phyloP scores from a whole-genome alignment of 2,113 vertebrate genomes.

The Amphiprion percula region DNA sequence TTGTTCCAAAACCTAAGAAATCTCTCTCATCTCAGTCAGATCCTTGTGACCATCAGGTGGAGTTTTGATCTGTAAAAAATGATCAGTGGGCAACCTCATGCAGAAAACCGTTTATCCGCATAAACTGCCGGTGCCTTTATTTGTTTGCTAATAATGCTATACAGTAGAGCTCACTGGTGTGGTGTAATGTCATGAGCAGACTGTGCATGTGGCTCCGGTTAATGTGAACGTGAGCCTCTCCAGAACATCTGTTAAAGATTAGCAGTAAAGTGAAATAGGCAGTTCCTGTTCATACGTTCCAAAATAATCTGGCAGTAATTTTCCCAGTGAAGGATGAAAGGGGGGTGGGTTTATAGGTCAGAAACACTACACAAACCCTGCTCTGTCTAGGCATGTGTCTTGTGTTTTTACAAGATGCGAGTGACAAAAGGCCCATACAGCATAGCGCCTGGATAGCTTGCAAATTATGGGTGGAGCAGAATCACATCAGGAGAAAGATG shows the following conservation, averaged over 20 bases:
- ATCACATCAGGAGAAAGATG: slow-evolving; percentile 9
- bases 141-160: slow-evolving; percentile 11
- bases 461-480: slow-evolving; percentile 34
- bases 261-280: slow-evolving; percentile 85
- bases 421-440: slow-evolving; percentile 49
- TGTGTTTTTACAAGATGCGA: slow-evolving; percentile 53
- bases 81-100: not conserved
- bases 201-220: slow-evolving; percentile 79
- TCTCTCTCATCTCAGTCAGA: not conserved
- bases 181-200: slow-evolving; percentile 34
- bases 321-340: slow-evolving; percentile 78
- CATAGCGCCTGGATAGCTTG: slow-evolving; percentile 18
- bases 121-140: slow-evolving; percentile 1
- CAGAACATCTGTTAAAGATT: slow-evolving; percentile 88
- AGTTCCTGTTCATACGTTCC: slow-evolving; percentile 85
- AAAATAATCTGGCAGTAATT: slow-evolving; percentile 86
- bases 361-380: slow-evolving; percentile 67
- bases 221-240: slow-evolving; percentile 75
- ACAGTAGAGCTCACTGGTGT: not conserved
- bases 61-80: not conserved
- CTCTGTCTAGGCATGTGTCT: slow-evolving; percentile 64
- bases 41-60: not conserved
- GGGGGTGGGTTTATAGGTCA: slow-evolving; percentile 73
- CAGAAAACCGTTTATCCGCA: not conserved
- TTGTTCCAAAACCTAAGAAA: not conserved